Conservation (phyloP, 1,140 invertebrate genomes). For the Trichonephila clavata region DNA sequence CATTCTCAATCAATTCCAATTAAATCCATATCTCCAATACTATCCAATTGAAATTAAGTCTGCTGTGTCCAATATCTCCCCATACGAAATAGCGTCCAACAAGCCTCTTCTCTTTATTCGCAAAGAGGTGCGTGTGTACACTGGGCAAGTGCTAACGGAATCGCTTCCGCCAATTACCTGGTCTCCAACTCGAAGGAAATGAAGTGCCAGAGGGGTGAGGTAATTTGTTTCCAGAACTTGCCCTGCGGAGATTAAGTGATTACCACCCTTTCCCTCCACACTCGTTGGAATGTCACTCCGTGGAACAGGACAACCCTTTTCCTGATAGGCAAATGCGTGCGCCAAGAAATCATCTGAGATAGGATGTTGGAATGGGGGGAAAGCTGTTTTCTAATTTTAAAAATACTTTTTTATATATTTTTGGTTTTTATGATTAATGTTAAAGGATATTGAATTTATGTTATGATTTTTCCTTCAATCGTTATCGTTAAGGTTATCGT, state of each 20-base stretch:
- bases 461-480: no score
- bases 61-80: neutral
- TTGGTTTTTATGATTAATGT: no score
- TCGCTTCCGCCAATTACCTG: conserved; percentile 62
- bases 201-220: conserved; percentile 45
- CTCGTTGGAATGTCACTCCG: neutral
- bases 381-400: no score
- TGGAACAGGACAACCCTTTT: neutral
- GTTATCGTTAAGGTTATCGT: no score
- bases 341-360: neutral
- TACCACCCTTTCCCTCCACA: neutral
- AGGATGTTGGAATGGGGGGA: neutral
- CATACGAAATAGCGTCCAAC: neutral
- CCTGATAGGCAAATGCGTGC: conserved; percentile 15
- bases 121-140: neutral
- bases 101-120: neutral
- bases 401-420: no score
- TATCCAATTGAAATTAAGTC: neutral
- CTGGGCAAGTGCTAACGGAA: conserved; percentile 33
- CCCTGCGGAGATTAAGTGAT: conserved; percentile 49
- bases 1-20: no score
- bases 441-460: no score
- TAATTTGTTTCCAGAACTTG: conserved; percentile 44
- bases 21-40: no score
- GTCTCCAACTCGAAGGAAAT: conserved; percentile 51